Evolutionary conservation across 2,888 invertebrate species (phyloP).

Genomic region (Hymenopus coronatus): DNA sequence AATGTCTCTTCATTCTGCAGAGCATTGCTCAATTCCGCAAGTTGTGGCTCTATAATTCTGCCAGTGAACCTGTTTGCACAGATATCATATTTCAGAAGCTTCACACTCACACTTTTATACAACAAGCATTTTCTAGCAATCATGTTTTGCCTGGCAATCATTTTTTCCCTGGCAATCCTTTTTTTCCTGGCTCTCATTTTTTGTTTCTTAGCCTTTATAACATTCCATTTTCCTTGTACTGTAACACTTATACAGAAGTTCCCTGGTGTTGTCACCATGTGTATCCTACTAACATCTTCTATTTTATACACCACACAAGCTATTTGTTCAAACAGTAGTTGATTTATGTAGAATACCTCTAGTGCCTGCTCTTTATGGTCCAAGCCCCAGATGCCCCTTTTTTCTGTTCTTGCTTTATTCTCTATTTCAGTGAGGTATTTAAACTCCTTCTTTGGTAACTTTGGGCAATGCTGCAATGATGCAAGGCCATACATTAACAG

Average conservation of each 20-base stretch:
- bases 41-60: not conserved
- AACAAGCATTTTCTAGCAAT: not conserved
- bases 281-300: not conserved
- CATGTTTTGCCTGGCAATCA: too few species aligned
- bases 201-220: not conserved
- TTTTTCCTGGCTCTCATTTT: too few species aligned
- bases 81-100: not conserved
- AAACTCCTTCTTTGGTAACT: not conserved
- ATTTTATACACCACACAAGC: not conserved
- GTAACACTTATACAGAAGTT: not conserved
- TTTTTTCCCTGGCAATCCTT: too few species aligned
- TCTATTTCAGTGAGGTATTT: not conserved
- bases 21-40: not conserved
- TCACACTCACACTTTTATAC: not conserved
- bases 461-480: not conserved
- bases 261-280: not conserved
- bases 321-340: not conserved
- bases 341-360: not conserved
- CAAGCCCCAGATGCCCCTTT: not conserved
- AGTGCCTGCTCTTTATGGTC: not conserved
- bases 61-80: not conserved
- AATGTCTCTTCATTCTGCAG: too few species aligned
- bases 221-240: not conserved
- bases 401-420: not conserved
- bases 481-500: not conserved